Conservation (phyloP, 1,140 invertebrate species). For the Camponotus pennsylvanicus region DNA sequence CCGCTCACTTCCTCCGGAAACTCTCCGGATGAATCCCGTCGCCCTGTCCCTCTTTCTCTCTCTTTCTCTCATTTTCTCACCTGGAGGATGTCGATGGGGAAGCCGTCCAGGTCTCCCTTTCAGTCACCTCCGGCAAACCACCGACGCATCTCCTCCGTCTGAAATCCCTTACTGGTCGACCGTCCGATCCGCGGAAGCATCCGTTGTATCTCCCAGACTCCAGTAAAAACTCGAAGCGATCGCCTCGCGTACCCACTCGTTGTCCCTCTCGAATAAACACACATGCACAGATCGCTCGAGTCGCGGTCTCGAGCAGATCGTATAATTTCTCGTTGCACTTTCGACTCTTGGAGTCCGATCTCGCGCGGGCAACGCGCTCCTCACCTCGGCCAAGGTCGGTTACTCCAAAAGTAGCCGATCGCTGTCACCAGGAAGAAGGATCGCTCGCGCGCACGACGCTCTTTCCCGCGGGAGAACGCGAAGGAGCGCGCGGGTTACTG, state of each 20-base stretch:
- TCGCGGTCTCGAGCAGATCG: background rate
- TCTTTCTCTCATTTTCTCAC: conserved; percentile 45
- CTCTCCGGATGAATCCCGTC: background rate
- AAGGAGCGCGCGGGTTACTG: conserved; percentile 82
- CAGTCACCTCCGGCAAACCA: conserved; percentile 37
- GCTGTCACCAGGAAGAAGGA: background rate
- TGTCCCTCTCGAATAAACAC: too few species aligned
- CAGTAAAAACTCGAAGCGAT: background rate
- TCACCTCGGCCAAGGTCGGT: conserved; percentile 11
- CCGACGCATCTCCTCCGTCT: conserved; percentile 64
- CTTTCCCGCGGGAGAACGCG: conserved; percentile 57
- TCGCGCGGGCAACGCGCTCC: background rate
- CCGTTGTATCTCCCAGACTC: conserved; percentile 10
- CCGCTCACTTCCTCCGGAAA: background rate
- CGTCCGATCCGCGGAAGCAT: conserved; percentile 51
- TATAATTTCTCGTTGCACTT: too few species aligned
- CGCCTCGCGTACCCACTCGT: too few species aligned
- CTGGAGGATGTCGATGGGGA: conserved; percentile 53
- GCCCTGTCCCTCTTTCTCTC: background rate
- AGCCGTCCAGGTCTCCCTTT: conserved; percentile 57
- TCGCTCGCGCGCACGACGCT: background rate
- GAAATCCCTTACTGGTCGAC: conserved; percentile 26
- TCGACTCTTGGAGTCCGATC: too few species aligned
- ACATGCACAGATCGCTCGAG: too few species aligned
- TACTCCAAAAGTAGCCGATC: background rate